Conservation (phyloP, 2,113 vertebrate genomes). For the Ctenomys sociabilis region DNA sequence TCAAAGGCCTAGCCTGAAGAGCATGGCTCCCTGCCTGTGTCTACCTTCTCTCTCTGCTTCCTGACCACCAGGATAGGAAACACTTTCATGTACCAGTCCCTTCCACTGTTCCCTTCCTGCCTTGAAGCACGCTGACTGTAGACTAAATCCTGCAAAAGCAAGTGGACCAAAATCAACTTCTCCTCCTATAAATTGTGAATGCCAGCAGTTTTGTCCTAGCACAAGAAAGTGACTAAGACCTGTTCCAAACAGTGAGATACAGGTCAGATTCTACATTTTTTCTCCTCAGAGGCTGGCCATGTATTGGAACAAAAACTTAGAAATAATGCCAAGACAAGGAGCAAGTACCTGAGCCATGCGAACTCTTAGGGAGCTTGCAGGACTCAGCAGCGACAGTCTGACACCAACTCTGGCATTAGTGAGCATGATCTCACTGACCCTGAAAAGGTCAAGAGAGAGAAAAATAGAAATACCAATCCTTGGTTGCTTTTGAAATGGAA, state of each 20-base stretch:
- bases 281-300: neutral
- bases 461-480: neutral
- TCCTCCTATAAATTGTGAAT: too few species aligned
- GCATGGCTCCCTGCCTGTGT: too few species aligned
- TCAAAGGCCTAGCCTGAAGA: neutral
- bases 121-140: neutral
- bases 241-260: neutral
- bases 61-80: neutral
- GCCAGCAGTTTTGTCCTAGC: neutral
- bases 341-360: neutral
- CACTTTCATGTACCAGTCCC: neutral
- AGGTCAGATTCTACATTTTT: neutral
- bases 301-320: neutral
- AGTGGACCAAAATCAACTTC: too few species aligned
- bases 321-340: neutral
- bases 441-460: rapidly evolving
- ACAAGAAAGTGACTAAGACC: neutral
- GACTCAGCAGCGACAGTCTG: neutral
- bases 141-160: neutral
- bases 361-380: neutral
- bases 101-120: neutral
- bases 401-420: neutral
- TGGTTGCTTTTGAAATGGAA: neutral
- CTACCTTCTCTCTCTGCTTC: neutral
- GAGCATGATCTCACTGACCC: neutral